These are phyloP conservation scores for Pterostichus niger DNA, from an alignment of 2,888 invertebrate genomes.

Conservation along the genomic window DNA sequence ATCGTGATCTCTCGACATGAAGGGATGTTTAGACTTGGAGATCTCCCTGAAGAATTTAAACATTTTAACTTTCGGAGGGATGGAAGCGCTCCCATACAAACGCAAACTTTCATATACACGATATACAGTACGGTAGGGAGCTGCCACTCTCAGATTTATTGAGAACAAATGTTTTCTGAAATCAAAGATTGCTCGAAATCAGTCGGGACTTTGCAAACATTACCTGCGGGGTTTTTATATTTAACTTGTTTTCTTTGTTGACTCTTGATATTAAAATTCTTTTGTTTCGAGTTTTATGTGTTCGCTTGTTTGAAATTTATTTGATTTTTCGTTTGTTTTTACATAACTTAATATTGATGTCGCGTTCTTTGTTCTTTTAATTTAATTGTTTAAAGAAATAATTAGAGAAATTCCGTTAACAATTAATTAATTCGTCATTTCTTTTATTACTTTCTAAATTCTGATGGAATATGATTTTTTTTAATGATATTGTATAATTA, in stretches of 20 bases:
- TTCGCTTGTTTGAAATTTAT: neutral
- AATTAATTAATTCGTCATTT: constrained; percentile 46
- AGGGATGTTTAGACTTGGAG: constrained; percentile 68
- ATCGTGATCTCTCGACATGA: constrained; percentile 55
- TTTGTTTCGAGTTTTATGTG: constrained; percentile 16
- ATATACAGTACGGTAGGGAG: constrained; percentile 73
- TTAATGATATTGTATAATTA: constrained; percentile 29
- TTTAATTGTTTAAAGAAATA: constrained; percentile 28
- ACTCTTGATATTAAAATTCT: constrained; percentile 54
- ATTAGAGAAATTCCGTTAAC: constrained; percentile 37
- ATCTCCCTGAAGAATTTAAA: constrained; percentile 76
- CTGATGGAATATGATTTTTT: constrained; percentile 30
- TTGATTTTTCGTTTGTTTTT: constrained; percentile 15
- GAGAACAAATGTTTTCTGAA: constrained; percentile 73
- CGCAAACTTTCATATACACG: constrained; percentile 61
- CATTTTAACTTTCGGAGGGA: constrained; percentile 76
- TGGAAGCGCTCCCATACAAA: constrained; percentile 67
- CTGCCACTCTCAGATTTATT: constrained; percentile 74
- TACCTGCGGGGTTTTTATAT: constrained; percentile 55
- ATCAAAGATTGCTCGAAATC: constrained; percentile 70
- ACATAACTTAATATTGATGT: constrained; percentile 26
- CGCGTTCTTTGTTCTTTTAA: constrained; percentile 16
- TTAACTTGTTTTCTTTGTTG: constrained; percentile 57
- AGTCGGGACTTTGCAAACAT: constrained; percentile 55
- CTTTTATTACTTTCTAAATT: constrained; percentile 46